Evolutionary conservation across 2,113 vertebrate species (phyloP), one percentile per base, ranked within the genome.

Genomic region (Pristiophorus japonicus): DNA sequence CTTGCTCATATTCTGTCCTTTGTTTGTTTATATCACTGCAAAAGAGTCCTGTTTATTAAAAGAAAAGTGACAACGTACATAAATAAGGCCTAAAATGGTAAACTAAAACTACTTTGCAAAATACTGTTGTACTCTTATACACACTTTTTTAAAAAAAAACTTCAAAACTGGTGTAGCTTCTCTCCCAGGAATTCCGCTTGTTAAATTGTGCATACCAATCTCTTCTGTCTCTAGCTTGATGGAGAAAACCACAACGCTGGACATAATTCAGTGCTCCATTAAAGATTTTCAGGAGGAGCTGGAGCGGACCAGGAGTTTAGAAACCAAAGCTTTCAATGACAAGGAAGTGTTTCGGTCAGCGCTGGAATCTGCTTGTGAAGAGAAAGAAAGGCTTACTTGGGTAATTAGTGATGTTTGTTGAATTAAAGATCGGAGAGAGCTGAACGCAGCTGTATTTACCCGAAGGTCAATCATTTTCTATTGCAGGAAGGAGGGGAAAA

Each of bases 271-370:
- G 84, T 70, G 70, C 0, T 84, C 94, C 47, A 96, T 96, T 88
- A 93, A 75, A 27, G 96, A 96, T 84, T 96, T 98, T 65, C 95
- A 90, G 0, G 96, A 97, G 95, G 97, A 98, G 95, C 95, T 98
- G 11, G 96, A 97, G 84, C 96, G 97, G 63, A 97, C 97, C 78
- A 97, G 97, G 96, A 96, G 95, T 95, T 96, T 98, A 96, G 98
- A 98, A 95, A 96, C 96, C 0, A 98, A 97, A 97, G 97, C 97
- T 0, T 98, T 98, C 96, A 65, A 97, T 81, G 98, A 98, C 78
- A 98, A 98, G 96, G 97, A 98, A 95, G 96, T 97, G 51, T 97
- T 98, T 55, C 97, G 97, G 94, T 98, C 98, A 94, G 97, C 97
- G 96, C 96, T 98, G 84, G 98, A 98, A 70, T 97, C 97, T 95